These are phyloP conservation scores for Gobio occitaniae DNA, from an alignment of 2,797 vertebrate genomes.

Conservation along the genomic window DNA sequence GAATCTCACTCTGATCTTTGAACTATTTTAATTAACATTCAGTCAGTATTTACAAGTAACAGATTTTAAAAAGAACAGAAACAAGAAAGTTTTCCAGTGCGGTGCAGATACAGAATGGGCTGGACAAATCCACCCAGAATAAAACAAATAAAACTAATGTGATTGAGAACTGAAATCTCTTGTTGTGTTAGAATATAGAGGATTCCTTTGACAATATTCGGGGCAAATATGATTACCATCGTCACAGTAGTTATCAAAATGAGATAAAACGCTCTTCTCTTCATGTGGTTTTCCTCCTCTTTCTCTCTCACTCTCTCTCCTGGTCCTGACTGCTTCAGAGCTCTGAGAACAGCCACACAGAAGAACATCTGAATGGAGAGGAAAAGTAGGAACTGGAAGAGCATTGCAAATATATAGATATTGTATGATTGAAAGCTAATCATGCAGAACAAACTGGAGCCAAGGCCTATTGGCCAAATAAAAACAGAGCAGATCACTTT, in stretches of 20 bases:
- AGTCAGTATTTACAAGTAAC: not conserved
- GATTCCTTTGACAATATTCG: not conserved
- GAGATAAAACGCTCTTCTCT: not conserved
- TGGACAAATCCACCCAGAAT: conserved; percentile 1
- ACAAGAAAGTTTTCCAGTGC: not conserved
- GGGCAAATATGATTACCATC: not conserved
- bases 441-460: not conserved
- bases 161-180: not conserved
- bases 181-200: not conserved
- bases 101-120: not conserved
- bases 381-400: not conserved
- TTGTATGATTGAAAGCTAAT: not conserved
- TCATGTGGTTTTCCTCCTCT: not conserved
- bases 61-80: conserved; percentile 2
- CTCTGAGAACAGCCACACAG: no score
- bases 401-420: not conserved
- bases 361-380: not conserved
- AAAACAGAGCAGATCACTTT: not conserved
- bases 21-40: no score
- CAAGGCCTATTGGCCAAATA: not conserved
- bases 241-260: not conserved
- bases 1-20: no score
- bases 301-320: not conserved
- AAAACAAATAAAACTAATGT: not conserved
- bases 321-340: no score